Conservation (phyloP, 2,797 vertebrate species). For the Molossus alvarezi region DNA sequence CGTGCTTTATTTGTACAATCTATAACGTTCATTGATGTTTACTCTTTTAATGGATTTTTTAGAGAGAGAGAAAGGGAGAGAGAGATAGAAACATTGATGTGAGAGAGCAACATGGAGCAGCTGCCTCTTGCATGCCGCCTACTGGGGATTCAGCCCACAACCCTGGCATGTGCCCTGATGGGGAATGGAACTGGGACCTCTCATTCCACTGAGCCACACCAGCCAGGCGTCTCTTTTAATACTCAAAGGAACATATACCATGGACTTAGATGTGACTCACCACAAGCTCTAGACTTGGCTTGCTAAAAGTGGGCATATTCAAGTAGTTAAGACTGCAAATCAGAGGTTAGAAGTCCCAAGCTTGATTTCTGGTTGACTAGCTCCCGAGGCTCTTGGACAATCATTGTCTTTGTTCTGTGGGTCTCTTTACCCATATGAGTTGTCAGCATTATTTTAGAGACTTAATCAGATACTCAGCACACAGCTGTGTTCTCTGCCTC, state of each 20-base stretch:
- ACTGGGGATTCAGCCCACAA: no score
- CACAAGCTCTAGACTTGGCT: background rate
- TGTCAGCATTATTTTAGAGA: constrained; percentile 43
- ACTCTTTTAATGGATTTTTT: no score
- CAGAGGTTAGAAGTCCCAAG: background rate
- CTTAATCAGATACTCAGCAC: constrained; percentile 16
- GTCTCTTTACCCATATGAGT: constrained; percentile 4
- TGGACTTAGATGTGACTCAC: background rate
- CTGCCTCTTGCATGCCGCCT: no score
- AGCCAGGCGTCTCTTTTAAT: background rate
- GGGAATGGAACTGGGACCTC: no score
- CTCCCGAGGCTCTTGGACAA: constrained; percentile 21
- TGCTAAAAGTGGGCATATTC: background rate
- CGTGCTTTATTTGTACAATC: background rate
- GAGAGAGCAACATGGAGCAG: no score
- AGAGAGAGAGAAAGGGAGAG: no score
- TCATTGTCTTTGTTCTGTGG: background rate
- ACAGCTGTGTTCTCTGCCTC: constrained; percentile 33
- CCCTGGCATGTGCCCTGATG: no score
- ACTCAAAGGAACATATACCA: background rate
- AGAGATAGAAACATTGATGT: no score
- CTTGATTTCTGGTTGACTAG: constrained; percentile 48
- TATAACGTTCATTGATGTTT: background rate
- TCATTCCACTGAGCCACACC: no score
- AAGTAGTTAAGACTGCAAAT: background rate